Base-by-base conservation (phyloP, 2,797 vertebrate genomes). In the Sebastes minor region DNA sequence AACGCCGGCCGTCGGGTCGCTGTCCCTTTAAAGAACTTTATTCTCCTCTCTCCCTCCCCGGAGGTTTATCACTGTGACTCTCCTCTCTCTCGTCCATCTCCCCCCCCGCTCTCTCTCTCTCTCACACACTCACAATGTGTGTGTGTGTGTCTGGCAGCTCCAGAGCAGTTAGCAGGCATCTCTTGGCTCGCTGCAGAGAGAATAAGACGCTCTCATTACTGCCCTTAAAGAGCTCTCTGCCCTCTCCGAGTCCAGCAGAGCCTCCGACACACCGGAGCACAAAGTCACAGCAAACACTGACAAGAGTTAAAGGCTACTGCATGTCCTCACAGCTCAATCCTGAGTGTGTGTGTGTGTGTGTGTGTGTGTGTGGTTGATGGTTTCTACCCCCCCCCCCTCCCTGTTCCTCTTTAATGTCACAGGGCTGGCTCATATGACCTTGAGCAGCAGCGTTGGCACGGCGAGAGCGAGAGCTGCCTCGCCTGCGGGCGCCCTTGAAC, bases 401-500 rank as follows among this genome's bases (percentile, higher is more conserved):
- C 93, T 93, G 91, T 95, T 95, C 96, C 95, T 96, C 95, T 90
- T 97, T 97, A 98, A 98, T 98, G 97, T 98, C 97, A 99, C 97
- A 97, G 97, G 97, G 96, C 96, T 96, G 96, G 97, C 95, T 97
- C 96, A 94, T 55, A 95, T 98, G 98, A 99, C 98, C 98, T 99
- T 99, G 97, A 98, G 97, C 96, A 86, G 94, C 96, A 96, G 96
- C 92, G 94, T 95, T 97, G 96, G 97, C 97, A 96, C 95, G 96
- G 97, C 96, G 86, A 91, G 88, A 92, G 91, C 75, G 93, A 97
- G 96, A 96, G 97, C 97, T 97, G 96, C 96, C 97, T 98, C 94
- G 97, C 97, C 97, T 97, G 97, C 96, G 96, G 97, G 97, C 96
- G 96, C 96, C 98, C 98, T 97, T 99, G 97, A 98, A 98, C 98